phyloP scores from a whole-genome alignment of 2,888 invertebrate genomes.

The Acronicta aceris region DNA sequence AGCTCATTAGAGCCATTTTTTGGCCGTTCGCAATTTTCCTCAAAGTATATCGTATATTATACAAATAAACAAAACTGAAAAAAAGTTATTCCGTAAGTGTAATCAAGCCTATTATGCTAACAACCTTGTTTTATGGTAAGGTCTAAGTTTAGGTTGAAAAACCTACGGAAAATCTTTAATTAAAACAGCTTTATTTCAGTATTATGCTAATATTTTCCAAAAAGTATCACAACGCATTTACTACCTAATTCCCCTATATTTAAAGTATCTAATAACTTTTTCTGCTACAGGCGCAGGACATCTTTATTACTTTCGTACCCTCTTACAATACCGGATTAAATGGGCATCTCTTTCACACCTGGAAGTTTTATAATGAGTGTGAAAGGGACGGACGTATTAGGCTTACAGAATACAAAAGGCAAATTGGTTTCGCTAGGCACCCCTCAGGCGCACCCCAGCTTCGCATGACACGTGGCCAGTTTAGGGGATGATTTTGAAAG shows the following conservation, averaged over 20 bases:
- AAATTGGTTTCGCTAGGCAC: conserved; percentile 81
- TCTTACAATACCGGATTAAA: conserved; percentile 60
- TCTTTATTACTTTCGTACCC: conserved; percentile 69
- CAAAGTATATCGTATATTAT: neutral
- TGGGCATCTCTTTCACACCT: conserved; percentile 59
- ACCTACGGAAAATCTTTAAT: conserved; percentile 36
- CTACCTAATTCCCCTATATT: conserved; percentile 49
- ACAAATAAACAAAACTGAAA: neutral
- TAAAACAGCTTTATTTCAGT: conserved; percentile 37
- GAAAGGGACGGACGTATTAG: conserved; percentile 62
- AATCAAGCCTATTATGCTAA: neutral
- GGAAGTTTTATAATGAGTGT: conserved; percentile 44
- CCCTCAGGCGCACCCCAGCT: conserved; percentile 73
- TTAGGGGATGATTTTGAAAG: conserved; percentile 71
- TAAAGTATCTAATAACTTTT: conserved; percentile 55
- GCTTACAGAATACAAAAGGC: conserved; percentile 75
- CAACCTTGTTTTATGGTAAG: neutral
- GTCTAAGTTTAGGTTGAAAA: conserved; percentile 15
- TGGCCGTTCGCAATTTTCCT: conserved; percentile 5
- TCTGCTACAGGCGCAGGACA: conserved; percentile 49
- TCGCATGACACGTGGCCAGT: conserved; percentile 81
- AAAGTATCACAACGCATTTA: conserved; percentile 38
- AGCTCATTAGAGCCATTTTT: conserved; percentile 36
- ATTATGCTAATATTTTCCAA: conserved; percentile 44
- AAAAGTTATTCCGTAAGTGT: neutral